phyloP scores from a whole-genome alignment of 1,140 invertebrate genomes.

The Sycobia sp. region DNA sequence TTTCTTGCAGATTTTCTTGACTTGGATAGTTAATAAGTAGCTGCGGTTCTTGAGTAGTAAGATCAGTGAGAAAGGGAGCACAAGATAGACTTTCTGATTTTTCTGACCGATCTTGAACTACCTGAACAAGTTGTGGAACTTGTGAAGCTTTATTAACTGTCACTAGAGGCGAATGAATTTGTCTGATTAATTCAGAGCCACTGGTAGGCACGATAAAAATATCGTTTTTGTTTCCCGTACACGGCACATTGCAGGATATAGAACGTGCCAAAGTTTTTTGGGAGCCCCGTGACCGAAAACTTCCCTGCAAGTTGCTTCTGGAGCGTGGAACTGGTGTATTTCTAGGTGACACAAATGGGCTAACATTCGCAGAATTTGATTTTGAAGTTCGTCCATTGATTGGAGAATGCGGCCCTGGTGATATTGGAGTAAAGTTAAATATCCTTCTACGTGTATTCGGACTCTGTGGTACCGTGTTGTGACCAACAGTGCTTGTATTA shows the following conservation, averaged over 20 bases:
- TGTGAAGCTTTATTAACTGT: constrained; percentile 34
- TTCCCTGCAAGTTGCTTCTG: constrained; percentile 51
- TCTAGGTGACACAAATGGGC: constrained; percentile 83
- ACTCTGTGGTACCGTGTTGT: constrained; percentile 64
- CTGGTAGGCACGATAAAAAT: constrained; percentile 56
- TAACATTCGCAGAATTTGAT: constrained; percentile 67
- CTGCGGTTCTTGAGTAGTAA: constrained; percentile 53
- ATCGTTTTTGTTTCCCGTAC: constrained; percentile 44
- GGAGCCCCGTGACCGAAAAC: constrained; percentile 43
- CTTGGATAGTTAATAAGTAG: constrained; percentile 59
- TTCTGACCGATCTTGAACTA: background rate
- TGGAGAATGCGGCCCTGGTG: constrained; percentile 71
- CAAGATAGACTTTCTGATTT: constrained; percentile 40
- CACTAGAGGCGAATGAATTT: constrained; percentile 38
- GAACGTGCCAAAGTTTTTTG: constrained; percentile 53
- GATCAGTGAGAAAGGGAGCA: constrained; percentile 45
- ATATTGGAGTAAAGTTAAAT: constrained; percentile 85
- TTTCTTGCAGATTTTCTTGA: constrained; percentile 57
- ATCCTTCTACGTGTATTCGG: constrained; percentile 72
- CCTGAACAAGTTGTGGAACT: constrained; percentile 33
- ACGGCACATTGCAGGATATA: constrained; percentile 54
- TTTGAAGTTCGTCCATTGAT: constrained; percentile 61
- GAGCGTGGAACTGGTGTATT: constrained; percentile 74
- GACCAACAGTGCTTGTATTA: constrained; percentile 4
- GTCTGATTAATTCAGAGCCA: constrained; percentile 45